phyloP scores from a whole-genome alignment of 2,888 invertebrate genomes.

The Pyrrhosoma nymphula region DNA sequence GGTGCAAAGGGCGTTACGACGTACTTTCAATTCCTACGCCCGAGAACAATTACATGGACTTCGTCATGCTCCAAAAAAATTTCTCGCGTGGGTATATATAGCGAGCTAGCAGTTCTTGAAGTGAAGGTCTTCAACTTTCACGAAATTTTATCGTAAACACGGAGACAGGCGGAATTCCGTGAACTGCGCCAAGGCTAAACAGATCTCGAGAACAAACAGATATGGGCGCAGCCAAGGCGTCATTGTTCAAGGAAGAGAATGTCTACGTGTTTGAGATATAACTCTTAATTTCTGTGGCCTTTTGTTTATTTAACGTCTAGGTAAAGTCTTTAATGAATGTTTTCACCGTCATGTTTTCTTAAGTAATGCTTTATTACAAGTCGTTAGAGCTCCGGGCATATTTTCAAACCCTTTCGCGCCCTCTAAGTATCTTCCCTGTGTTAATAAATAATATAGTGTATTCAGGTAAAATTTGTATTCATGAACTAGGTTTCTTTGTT shows the following conservation, averaged over 20 bases:
- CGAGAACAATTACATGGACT: not conserved
- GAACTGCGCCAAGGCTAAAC: conserved; percentile 51
- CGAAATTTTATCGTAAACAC: conserved; percentile 52
- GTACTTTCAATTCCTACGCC: not conserved
- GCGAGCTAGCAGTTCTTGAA: not conserved
- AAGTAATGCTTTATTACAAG: too few species aligned
- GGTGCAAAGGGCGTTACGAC: not conserved
- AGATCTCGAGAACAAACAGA: conserved; percentile 34
- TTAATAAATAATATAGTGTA: too few species aligned
- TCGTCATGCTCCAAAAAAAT: not conserved
- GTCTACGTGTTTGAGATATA: not conserved
- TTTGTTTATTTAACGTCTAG: too few species aligned
- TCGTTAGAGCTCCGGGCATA: too few species aligned
- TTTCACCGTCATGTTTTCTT: too few species aligned
- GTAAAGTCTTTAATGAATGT: too few species aligned
- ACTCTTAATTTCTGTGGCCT: too few species aligned
- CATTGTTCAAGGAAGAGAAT: not conserved
- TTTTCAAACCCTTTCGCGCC: too few species aligned
- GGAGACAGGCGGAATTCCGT: conserved; percentile 41
- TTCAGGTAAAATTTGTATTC: too few species aligned
- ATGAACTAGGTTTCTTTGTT: too few species aligned
- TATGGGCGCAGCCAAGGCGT: not conserved
- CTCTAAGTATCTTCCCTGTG: too few species aligned
- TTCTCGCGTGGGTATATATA: not conserved
- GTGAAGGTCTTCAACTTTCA: conserved; percentile 66